A percentile compares a stretch with the other conserved stretches of the same genome.
These are phyloP conservation scores for Anniella stebbinsi DNA, from an alignment of 2,797 vertebrate genomes.

Conservation along the genomic window DNA sequence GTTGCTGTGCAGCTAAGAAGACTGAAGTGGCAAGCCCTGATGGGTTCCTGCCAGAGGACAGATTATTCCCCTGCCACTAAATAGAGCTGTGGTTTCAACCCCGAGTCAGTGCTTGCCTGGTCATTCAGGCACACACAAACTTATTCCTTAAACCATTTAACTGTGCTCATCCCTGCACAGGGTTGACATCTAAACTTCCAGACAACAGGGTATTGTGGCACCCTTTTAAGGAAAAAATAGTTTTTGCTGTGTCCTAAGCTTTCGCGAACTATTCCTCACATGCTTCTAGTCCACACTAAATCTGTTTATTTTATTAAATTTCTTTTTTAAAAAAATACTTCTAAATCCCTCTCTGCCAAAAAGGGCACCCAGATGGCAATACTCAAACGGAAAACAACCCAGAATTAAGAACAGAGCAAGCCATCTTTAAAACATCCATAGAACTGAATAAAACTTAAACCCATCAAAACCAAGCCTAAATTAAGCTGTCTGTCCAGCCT, in stretches of 20 bases:
- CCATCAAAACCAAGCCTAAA: neutral
- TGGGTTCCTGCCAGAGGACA: neutral
- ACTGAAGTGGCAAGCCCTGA: neutral
- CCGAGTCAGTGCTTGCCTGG: neutral
- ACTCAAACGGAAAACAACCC: neutral
- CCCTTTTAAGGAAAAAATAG: neutral
- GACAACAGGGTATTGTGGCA: neutral
- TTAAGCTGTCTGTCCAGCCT: neutral
- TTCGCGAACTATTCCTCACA: neutral
- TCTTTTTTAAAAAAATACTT: neutral
- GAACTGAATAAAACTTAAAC: neutral
- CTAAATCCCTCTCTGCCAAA: neutral
- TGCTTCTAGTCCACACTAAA: neutral
- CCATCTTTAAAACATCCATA: neutral
- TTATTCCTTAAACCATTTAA: neutral
- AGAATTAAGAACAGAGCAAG: neutral
- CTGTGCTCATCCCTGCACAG: neutral
- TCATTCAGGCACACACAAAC: neutral
- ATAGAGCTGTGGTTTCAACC: neutral
- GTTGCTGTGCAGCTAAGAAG: neutral
- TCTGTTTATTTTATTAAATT: too few species aligned
- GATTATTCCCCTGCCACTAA: neutral
- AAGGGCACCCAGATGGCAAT: too few species aligned
- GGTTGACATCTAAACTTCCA: neutral
- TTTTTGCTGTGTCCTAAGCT: neutral